A percentile compares a stretch with the other conserved stretches of the same genome.
Conservation (phyloP, 2,113 vertebrate species). For the Sisor rabdophorus region DNA sequence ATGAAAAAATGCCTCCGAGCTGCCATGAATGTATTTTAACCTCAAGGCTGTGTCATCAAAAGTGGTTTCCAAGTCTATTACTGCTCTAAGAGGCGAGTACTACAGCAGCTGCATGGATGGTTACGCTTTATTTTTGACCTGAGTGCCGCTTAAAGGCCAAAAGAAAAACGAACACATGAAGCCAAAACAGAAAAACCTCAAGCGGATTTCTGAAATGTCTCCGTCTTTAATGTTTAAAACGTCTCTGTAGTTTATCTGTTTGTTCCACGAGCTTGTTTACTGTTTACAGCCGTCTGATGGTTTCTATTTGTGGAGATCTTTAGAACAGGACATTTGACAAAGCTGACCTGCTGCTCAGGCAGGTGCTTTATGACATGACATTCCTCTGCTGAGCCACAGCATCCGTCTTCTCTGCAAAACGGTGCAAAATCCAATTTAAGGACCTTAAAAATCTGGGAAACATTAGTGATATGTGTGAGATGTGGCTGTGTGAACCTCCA, state of each 20-base stretch:
- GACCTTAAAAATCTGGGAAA: neutral
- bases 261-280: neutral
- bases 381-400: conserved; percentile 25
- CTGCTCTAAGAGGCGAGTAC: neutral
- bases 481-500: neutral
- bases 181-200: conserved; percentile 1
- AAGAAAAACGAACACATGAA: neutral
- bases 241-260: neutral
- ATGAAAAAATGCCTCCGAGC: neutral
- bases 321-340: neutral
- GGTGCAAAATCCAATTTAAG: neutral
- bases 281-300: neutral
- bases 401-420: conserved; percentile 37
- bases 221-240: neutral
- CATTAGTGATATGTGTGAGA: neutral
- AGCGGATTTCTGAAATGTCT: neutral
- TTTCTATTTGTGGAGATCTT: conserved; percentile 5
- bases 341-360: conserved; percentile 17
- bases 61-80: neutral
- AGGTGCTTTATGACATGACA: conserved; percentile 36
- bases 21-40: neutral
- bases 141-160: neutral
- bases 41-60: neutral
- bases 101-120: neutral
- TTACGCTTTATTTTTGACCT: neutral